A percentile compares a stretch with the other conserved stretches of the same genome.
These are phyloP conservation scores for Epistrophella euchroma DNA, from an alignment of 2,888 invertebrate species.

Conservation along the genomic window DNA sequence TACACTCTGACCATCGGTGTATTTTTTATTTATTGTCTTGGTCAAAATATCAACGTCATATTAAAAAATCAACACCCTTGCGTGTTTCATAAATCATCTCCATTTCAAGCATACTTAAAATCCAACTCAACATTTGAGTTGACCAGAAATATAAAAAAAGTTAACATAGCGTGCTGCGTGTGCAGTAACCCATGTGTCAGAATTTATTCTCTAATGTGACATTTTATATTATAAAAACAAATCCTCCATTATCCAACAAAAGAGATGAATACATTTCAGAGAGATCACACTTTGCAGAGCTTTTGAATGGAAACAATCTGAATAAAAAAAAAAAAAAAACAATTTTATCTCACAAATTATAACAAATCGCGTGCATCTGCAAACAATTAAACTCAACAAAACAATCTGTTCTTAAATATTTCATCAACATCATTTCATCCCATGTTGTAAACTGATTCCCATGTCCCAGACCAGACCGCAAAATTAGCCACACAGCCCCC, in stretches of 20 bases:
- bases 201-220: slow-evolving; percentile 30
- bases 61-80: slow-evolving; percentile 17
- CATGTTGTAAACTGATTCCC: slow-evolving; percentile 23
- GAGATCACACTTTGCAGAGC: slow-evolving; percentile 48
- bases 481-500: slow-evolving; percentile 45
- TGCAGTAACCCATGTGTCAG: background rate
- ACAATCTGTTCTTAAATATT: slow-evolving; percentile 54
- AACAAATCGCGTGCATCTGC: slow-evolving; percentile 64
- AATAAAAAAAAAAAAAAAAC: slow-evolving; percentile 30
- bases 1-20: background rate
- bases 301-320: slow-evolving; percentile 4
- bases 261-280: slow-evolving; percentile 15
- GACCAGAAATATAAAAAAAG: background rate
- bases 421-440: slow-evolving; percentile 50
- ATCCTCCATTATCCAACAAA: slow-evolving; percentile 24
- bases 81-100: slow-evolving; percentile 28
- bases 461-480: slow-evolving; percentile 45
- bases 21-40: background rate
- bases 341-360: slow-evolving; percentile 56
- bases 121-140: slow-evolving; percentile 1
- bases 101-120: slow-evolving; percentile 16
- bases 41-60: slow-evolving; percentile 17
- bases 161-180: slow-evolving; percentile 49
- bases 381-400: slow-evolving; percentile 51
- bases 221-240: slow-evolving; percentile 38